Evolutionary conservation across 2,888 invertebrate species (phyloP).

Genomic region (Branchinecta sandiegonensis): DNA sequence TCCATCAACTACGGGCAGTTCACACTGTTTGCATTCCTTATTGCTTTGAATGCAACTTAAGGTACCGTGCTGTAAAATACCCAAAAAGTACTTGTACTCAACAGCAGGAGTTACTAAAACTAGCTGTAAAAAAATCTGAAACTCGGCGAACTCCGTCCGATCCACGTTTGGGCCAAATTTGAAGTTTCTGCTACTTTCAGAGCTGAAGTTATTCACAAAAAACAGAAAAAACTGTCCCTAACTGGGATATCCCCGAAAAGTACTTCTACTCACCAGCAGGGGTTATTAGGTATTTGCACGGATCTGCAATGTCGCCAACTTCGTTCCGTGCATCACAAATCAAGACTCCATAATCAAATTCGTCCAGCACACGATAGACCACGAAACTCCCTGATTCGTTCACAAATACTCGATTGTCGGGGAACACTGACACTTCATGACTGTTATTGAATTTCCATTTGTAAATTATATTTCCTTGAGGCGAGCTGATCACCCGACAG

Average conservation of each 20-base stretch:
- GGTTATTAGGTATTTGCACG: neutral
- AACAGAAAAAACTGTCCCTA: no score
- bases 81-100: no score
- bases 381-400: neutral
- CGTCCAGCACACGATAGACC: neutral
- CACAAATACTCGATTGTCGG: neutral
- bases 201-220: no score
- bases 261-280: conserved; percentile 4
- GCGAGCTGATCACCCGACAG: neutral
- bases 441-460: conserved; percentile 12
- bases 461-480: neutral
- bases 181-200: no score
- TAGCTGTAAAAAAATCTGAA: no score
- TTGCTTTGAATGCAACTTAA: no score
- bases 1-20: no score
- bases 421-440: neutral
- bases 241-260: neutral
- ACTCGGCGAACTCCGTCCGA: no score
- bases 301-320: neutral
- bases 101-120: no score
- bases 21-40: no score
- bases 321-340: neutral
- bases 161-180: no score
- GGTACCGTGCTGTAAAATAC: no score
- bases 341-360: neutral